Evolutionary conservation across 2,888 invertebrate genomes (phyloP).

Genomic region (Tipula lateralis): DNA sequence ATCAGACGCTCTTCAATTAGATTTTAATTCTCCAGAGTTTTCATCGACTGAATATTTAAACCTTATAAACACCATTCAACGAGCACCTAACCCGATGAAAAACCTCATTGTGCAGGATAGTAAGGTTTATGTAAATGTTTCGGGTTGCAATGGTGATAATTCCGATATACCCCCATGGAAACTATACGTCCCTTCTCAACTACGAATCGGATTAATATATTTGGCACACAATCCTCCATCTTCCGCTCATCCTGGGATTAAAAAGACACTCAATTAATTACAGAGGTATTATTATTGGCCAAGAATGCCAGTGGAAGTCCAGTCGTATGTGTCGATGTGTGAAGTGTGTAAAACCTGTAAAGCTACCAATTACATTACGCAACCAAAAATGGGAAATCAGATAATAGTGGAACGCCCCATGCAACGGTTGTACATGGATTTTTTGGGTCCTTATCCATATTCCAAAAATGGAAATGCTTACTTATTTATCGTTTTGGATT

Average conservation of each 20-base stretch:
- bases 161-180: background rate
- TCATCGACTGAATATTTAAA: background rate
- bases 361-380: background rate
- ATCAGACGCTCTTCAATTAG: background rate
- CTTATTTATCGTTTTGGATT: background rate
- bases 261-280: background rate
- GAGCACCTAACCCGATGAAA: background rate
- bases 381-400: background rate
- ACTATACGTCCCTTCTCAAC: background rate
- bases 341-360: background rate
- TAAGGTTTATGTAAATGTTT: background rate
- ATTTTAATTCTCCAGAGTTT: background rate
- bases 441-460: background rate
- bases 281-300: background rate
- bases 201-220: background rate
- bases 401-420: background rate
- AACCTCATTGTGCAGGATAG: background rate
- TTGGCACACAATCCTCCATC: background rate
- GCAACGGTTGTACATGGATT: background rate
- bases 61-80: background rate
- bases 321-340: background rate
- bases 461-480: background rate
- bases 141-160: background rate
- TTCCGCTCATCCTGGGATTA: background rate
- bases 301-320: background rate